Conservation (phyloP, 2,113 vertebrate genomes). For the Verasper variegatus region DNA sequence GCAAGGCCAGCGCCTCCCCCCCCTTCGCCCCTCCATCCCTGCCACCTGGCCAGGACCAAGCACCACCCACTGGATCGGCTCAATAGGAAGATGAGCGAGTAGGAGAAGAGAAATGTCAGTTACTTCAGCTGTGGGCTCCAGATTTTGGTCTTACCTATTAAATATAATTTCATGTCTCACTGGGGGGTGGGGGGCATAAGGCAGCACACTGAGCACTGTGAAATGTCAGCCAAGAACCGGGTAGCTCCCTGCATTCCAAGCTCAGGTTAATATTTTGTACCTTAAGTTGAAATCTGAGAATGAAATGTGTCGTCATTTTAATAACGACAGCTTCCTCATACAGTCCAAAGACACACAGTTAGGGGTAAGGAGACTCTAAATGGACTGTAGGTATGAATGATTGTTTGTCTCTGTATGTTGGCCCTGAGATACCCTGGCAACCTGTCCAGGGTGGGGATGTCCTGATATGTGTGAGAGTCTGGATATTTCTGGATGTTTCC, state of each 20-base stretch:
- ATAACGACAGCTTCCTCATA: no score
- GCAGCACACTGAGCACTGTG: conserved; percentile 12
- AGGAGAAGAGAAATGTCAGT: background rate
- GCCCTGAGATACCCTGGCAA: no score
- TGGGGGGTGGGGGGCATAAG: background rate
- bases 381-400: no score
- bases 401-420: no score
- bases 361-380: no score
- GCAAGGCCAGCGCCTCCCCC: background rate
- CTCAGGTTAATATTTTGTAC: background rate
- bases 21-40: background rate
- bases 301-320: background rate
- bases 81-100: background rate
- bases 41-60: conserved; percentile 30
- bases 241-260: background rate
- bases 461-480: no score
- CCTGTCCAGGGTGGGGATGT: no score
- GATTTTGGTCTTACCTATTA: background rate
- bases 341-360: no score
- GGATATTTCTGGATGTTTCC: no score
- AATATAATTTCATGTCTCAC: no score
- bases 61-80: conserved; percentile 19
- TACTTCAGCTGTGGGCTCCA: background rate
- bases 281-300: no score
- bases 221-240: conserved; percentile 60